Conservation (phyloP, 2,888 invertebrate species). For the Tigriopus californicus region DNA sequence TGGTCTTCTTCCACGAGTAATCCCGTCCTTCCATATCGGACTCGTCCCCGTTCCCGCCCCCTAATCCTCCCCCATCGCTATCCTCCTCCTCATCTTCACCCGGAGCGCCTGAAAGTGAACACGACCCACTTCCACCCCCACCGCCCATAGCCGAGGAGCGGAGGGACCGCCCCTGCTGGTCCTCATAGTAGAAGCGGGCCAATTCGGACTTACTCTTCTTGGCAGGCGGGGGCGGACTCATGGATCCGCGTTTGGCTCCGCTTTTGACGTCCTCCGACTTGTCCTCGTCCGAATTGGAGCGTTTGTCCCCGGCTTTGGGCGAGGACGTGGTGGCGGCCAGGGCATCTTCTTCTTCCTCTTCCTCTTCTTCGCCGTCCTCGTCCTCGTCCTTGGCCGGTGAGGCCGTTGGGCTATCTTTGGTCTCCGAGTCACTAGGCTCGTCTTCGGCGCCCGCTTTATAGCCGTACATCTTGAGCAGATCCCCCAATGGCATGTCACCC, state of each 20-base stretch:
- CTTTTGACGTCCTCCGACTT: background rate
- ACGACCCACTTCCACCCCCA: background rate
- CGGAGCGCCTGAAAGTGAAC: constrained; percentile 23
- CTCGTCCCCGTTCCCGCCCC: constrained; percentile 26
- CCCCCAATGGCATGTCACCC: constrained; percentile 89
- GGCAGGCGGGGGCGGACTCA: background rate
- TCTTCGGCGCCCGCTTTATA: constrained; percentile 15
- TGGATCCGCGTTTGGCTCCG: background rate
- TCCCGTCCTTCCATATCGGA: constrained; percentile 41
- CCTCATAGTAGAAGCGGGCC: constrained; percentile 8
- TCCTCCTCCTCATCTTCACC: constrained; percentile 24
- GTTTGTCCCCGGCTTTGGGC: background rate
- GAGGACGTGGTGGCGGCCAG: background rate
- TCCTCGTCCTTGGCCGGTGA: constrained; percentile 25
- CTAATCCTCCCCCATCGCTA: constrained; percentile 26
- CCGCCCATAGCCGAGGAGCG: background rate
- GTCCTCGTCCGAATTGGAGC: background rate
- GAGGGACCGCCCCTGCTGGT: constrained; percentile 5
- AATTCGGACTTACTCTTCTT: constrained; percentile 14
- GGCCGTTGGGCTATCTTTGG: background rate
- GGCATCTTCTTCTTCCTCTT: background rate
- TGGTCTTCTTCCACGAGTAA: constrained; percentile 61
- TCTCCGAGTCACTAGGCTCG: background rate
- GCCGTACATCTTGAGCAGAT: constrained; percentile 72
- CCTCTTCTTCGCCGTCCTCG: constrained; percentile 17